Conservation (phyloP, 2,797 vertebrate species). For the Mormyrus hasselquistii region DNA sequence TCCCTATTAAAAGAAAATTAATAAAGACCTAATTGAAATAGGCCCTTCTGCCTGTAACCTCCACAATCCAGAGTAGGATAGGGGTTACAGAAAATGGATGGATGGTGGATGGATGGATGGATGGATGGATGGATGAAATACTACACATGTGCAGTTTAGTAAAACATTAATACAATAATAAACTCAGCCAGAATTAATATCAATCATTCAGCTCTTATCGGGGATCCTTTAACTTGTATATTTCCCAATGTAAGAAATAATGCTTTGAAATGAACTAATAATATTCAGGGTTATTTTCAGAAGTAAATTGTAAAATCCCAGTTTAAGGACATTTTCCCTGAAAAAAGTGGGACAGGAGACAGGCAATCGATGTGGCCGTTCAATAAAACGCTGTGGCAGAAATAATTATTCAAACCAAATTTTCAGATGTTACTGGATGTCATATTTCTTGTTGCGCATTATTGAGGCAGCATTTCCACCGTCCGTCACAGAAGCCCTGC, state of each 20-base stretch:
- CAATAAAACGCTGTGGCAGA: background rate
- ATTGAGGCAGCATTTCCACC: slow-evolving; percentile 5
- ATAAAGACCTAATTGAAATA: background rate
- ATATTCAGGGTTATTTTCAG: background rate
- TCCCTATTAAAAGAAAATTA: background rate
- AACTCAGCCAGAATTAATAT: background rate
- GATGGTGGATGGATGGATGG: background rate
- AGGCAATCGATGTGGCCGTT: background rate
- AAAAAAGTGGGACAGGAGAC: background rate
- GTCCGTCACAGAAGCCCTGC: background rate
- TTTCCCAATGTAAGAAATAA: background rate
- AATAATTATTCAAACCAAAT: background rate
- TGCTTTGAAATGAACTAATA: background rate
- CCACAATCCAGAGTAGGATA: background rate
- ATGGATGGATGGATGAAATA: background rate
- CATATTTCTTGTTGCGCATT: slow-evolving; percentile 9
- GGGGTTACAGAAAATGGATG: background rate
- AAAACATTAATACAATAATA: background rate
- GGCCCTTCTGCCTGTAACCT: background rate
- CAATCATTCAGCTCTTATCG: background rate
- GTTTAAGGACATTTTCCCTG: background rate
- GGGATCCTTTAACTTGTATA: background rate
- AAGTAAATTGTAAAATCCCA: background rate
- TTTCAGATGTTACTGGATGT: background rate
- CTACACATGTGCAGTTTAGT: background rate